Percentiles rank a stretch among this genome's conserved stretches.
Conservation (phyloP, 2,888 invertebrate species). For the Andrena marginata region DNA sequence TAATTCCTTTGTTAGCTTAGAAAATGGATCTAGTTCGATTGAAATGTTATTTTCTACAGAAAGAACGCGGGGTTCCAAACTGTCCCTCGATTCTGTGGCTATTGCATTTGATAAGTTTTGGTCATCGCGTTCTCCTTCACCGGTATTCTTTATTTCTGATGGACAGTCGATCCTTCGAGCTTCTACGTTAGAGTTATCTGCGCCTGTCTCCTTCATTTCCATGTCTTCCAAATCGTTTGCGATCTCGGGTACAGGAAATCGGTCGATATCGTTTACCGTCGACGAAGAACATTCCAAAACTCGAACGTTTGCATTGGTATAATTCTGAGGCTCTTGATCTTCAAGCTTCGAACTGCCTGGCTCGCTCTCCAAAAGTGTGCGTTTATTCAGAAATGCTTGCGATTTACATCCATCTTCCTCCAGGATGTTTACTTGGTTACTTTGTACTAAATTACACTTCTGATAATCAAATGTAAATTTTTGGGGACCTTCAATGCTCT, state of each 20-base stretch:
- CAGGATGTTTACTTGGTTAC: neutral
- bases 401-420: conserved; percentile 1
- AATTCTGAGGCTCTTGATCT: neutral
- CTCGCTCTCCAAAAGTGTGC: neutral
- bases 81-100: neutral
- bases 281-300: conserved; percentile 17
- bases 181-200: conserved; percentile 22
- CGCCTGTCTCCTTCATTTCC: neutral
- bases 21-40: conserved; percentile 39
- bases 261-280: neutral
- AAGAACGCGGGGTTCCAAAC: neutral
- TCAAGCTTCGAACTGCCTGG: neutral
- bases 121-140: neutral
- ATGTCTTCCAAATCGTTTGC: neutral
- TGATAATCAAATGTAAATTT: neutral
- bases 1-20: conserved; percentile 35
- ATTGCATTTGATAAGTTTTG: neutral
- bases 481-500: neutral
- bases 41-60: conserved; percentile 9
- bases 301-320: neutral
- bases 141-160: neutral
- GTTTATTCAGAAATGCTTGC: conserved; percentile 6
- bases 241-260: neutral
- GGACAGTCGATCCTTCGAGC: conserved; percentile 14
- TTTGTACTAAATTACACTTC: neutral